Evolutionary conservation across 2,888 invertebrate genomes (phyloP), one percentile per base, ranked within the genome.

Genomic region (Pimpla rufipes): DNA sequence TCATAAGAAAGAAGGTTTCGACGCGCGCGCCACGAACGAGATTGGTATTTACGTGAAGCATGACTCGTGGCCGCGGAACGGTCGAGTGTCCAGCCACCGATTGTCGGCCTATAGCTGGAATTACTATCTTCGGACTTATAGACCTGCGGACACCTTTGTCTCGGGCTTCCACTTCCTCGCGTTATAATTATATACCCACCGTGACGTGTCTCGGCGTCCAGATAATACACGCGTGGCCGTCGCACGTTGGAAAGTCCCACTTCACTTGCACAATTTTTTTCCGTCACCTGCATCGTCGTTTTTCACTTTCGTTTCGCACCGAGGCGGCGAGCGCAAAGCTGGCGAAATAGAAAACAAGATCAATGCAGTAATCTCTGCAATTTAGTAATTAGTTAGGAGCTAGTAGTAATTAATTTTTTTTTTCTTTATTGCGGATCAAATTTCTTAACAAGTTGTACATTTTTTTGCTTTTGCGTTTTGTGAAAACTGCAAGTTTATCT

Each of bases 241-340:
- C 40, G 23, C n/a, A 42, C 37, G 50, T 78, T 75, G 80, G 77
- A 84, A 81, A 79, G 80, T 85, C 57, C 13, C n/a, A 29, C 57
- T 29, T 2, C 57, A 57, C 5, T 29, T n/a, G 29, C 64, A 83
- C 81, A 74, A 82, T 45, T 45, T 68, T 55, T 75, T 83, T 64
- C 62, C 76, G 81, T 76, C 74, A 64, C 62, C 85, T 80, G 75
- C 86, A 59, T 23, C 67, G 50, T 85, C 37, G 74, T 85, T 42
- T 70, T 70, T 55, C n/a, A 70, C 70, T 55, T 55, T 70, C 70
- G 11, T 55, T 57, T 7, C 13, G n/a, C 13, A 29, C 2, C 29
- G 5, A 57, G 1, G 29, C 18, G 23, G 1, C 8, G 21, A 55
- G 23, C 7, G 4, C 23, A 21, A 16, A 23, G 45, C 11, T 11